Evolutionary conservation across 2,888 invertebrate species (phyloP).

Genomic region (Eilema sororculum): DNA sequence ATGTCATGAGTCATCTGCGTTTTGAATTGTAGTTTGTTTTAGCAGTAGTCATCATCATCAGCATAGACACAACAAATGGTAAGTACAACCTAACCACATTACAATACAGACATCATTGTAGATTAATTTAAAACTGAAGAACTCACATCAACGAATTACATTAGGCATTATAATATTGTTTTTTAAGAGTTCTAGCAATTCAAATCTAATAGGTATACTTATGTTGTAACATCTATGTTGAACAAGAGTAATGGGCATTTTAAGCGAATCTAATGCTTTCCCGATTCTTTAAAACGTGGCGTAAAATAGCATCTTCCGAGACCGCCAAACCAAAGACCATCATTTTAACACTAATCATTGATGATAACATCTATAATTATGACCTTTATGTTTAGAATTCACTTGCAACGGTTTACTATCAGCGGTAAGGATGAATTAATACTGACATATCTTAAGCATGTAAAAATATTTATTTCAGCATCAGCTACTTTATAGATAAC

Average conservation of each 20-base stretch:
- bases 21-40: slow-evolving; percentile 76
- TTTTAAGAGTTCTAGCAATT: not conserved
- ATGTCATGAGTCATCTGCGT: slow-evolving; percentile 73
- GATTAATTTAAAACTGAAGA: slow-evolving; percentile 17
- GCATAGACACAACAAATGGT: slow-evolving; percentile 56
- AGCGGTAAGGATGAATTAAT: too few species aligned
- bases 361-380: not conserved
- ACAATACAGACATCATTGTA: slow-evolving; percentile 50
- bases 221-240: not conserved
- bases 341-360: not conserved
- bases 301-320: not conserved
- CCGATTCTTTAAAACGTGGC: too few species aligned
- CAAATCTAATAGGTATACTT: too few species aligned
- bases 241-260: not conserved
- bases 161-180: not conserved
- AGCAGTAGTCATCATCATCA: slow-evolving; percentile 75
- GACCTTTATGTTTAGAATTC: too few species aligned
- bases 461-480: not conserved
- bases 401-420: not conserved
- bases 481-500: not conserved
- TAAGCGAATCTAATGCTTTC: too few species aligned
- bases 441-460: too few species aligned
- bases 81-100: slow-evolving; percentile 57
- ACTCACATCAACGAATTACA: slow-evolving; percentile 2
- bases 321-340: not conserved